phyloP scores from a whole-genome alignment of 1,140 invertebrate species.

The Drosophila kanapiae region DNA sequence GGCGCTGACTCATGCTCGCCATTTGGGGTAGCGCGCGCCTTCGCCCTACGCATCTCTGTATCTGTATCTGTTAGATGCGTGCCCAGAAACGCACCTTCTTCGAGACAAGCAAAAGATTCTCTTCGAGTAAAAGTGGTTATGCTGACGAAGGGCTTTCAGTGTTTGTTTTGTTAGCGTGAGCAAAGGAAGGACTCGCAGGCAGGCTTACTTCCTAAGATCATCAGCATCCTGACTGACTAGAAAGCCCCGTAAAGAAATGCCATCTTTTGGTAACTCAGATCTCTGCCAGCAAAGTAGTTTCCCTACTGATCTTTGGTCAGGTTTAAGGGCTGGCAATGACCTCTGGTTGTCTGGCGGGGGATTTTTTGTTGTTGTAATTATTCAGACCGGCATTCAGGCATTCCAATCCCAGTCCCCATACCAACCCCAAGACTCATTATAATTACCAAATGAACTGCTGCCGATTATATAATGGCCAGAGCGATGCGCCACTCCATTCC shows the following conservation, averaged over 20 bases:
- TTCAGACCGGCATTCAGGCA: too few relatives aligned
- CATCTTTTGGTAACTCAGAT: background rate
- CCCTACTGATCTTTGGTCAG: too few relatives aligned
- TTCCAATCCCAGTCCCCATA: background rate
- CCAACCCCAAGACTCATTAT: slow-evolving; percentile 37
- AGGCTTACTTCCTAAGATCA: background rate
- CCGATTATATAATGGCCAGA: slow-evolving; percentile 70
- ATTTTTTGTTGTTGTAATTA: slow-evolving; percentile 5
- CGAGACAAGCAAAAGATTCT: background rate
- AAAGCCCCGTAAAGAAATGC: background rate
- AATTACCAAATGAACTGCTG: slow-evolving; percentile 66
- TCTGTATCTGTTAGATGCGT: slow-evolving; percentile 8
- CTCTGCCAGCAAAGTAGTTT: background rate
- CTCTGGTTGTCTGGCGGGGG: slow-evolving; percentile 17
- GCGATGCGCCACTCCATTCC: slow-evolving; percentile 65
- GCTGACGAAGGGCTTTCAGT: background rate
- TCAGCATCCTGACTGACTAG: background rate
- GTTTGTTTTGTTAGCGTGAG: background rate
- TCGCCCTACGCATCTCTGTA: slow-evolving; percentile 24
- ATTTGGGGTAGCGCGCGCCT: slow-evolving; percentile 40
- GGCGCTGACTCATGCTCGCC: slow-evolving; percentile 39
- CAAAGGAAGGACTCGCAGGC: background rate
- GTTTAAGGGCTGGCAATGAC: slow-evolving; percentile 45
- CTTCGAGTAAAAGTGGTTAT: slow-evolving; percentile 5
- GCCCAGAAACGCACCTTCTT: background rate